Evolutionary conservation across 1,140 invertebrate genomes (phyloP).

Genomic region (Hycleus phaleratus): DNA sequence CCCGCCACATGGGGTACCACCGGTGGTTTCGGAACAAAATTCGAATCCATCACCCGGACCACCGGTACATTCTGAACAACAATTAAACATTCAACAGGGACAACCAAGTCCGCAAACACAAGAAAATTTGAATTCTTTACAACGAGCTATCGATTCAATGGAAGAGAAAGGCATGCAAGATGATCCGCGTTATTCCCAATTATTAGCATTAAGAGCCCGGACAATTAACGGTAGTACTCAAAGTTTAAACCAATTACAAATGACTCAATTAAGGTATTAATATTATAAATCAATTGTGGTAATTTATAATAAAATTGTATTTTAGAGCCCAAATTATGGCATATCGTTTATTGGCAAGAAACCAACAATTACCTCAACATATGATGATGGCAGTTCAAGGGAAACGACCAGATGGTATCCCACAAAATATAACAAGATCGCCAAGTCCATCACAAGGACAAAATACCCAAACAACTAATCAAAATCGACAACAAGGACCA

Average conservation of each 20-base stretch:
- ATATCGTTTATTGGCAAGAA: slow-evolving; percentile 83
- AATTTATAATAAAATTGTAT: background rate
- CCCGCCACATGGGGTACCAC: background rate
- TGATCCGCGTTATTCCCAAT: slow-evolving; percentile 81
- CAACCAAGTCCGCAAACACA: slow-evolving; percentile 46
- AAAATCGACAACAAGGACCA: slow-evolving; percentile 38
- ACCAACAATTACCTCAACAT: slow-evolving; percentile 83
- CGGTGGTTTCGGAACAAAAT: background rate
- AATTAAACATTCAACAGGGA: slow-evolving; percentile 4
- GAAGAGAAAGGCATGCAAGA: slow-evolving; percentile 90
- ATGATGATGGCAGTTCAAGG: slow-evolving; percentile 60
- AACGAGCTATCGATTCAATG: slow-evolving; percentile 84
- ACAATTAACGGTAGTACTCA: slow-evolving; percentile 52
- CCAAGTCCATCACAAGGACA: slow-evolving; percentile 36
- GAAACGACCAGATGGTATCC: slow-evolving; percentile 38
- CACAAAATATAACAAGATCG: slow-evolving; percentile 35
- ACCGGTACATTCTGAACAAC: background rate
- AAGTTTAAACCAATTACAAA: slow-evolving; percentile 60
- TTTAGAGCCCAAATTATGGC: slow-evolving; percentile 87
- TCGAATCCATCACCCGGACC: background rate
- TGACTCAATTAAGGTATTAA: slow-evolving; percentile 66
- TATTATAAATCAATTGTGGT: background rate
- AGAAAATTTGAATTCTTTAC: slow-evolving; percentile 73
- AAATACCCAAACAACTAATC: slow-evolving; percentile 46
- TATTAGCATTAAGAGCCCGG: slow-evolving; percentile 72